phyloP scores from a whole-genome alignment of 2,113 vertebrate genomes.

The Gallinago media region DNA sequence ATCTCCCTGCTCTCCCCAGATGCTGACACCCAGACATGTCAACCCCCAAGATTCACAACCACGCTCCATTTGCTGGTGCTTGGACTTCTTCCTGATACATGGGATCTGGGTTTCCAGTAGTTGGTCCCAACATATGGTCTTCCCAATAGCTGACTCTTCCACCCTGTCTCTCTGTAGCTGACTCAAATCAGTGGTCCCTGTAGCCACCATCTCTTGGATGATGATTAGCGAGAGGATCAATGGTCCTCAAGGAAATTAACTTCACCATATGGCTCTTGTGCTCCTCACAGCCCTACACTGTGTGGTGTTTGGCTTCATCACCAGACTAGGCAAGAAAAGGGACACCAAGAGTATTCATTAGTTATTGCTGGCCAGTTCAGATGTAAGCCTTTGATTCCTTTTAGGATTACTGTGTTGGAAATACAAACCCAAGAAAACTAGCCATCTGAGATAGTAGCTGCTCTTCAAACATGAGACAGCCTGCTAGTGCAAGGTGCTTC shows the following conservation, averaged over 20 bases:
- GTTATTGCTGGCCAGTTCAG: neutral
- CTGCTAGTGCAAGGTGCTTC: neutral
- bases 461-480: rapidly evolving
- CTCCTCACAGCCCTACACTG: neutral
- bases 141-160: neutral
- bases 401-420: neutral
- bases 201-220: neutral
- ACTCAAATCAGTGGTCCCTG: neutral
- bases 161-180: neutral
- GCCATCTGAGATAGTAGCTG: neutral
- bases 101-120: rapidly evolving
- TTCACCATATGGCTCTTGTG: neutral
- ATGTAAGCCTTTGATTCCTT: neutral
- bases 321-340: neutral
- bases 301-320: neutral
- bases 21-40: neutral
- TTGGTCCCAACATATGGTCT: neutral
- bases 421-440: neutral
- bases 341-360: neutral
- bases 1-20: neutral
- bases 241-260: neutral
- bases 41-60: neutral
- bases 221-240: neutral
- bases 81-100: neutral
- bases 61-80: rapidly evolving